Percentiles rank a stretch among this genome's conserved stretches.
Conservation (phyloP, 2,113 vertebrate genomes). For the Callipepla californica region DNA sequence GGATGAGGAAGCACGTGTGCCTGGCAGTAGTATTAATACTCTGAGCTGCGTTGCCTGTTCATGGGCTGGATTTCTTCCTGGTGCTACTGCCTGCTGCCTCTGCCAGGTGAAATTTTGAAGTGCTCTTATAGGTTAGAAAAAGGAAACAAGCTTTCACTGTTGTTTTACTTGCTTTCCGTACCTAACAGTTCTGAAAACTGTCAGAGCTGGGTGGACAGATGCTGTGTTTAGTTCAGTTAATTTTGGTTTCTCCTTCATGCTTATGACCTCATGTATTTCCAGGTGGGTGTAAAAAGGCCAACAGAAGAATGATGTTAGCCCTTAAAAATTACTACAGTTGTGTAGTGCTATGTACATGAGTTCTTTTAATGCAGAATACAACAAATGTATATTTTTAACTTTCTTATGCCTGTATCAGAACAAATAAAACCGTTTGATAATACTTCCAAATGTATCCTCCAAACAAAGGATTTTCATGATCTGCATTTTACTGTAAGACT, state of each 20-base stretch:
- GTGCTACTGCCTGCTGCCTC: neutral
- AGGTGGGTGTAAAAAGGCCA: neutral
- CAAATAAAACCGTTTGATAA: neutral
- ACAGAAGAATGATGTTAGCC: neutral
- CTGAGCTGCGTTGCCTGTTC: neutral
- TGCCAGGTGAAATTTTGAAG: neutral
- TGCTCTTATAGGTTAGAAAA: neutral
- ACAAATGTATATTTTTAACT: neutral
- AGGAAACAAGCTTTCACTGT: neutral
- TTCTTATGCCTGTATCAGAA: neutral
- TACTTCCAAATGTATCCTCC: neutral
- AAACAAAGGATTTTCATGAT: neutral
- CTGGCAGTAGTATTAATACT: neutral
- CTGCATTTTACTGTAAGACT: neutral
- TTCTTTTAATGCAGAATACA: neutral
- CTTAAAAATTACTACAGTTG: neutral
- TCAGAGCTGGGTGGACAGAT: neutral
- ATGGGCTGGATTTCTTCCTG: rapidly evolving
- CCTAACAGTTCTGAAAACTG: neutral
- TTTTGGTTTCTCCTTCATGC: neutral
- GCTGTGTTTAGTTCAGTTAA: neutral
- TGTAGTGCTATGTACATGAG: neutral
- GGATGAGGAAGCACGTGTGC: neutral
- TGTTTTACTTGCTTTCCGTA: neutral
- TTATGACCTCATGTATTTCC: neutral